Evolutionary conservation across 2,888 invertebrate genomes (phyloP), one percentile per base, ranked within the genome.

Genomic region (Amblyjoppa proteus): DNA sequence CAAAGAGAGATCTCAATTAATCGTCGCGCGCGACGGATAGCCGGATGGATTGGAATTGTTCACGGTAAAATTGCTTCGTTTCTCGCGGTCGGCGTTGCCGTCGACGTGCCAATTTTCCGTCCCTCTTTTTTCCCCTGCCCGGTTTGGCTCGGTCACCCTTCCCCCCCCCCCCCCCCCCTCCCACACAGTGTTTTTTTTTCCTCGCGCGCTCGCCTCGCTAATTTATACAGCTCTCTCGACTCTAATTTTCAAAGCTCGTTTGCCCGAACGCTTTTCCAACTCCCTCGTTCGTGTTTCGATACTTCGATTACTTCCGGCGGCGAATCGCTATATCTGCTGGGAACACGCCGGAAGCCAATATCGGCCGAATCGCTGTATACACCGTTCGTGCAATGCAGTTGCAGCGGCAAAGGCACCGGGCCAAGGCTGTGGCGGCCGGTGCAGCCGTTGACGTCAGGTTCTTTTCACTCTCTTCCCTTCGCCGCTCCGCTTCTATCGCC

Each of bases 371-470:
- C 51, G 41, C 20, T 68, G 51, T 68, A 34, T 20, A 81, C 16
- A 56, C 13, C 11, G 16, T 2, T 31, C 45, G 38, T 51, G 58
- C 41, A 75, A 64, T 66, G 74, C 79, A 85, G 83, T 71, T 68
- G 82, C 85, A 82, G 82, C 41, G 51, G 82, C 53, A 71, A 61
- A 83, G 85, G 83, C 85, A 83, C 16, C 80, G 85, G 80, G 85
- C 85, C 85, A 85, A 85, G 34, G 79, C 20, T 20, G 61, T 16
- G 81, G 58, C 73, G 66, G 66, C 82, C 25, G 68, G 66, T 76
- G 79, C 82, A 82, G 38, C 79, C 58, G 83, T 83, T 83, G 79
- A 83, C 85, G 85, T 80, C 80, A 80, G 13, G 71, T 76, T 83
- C 85, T 85, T 85, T 80, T 80, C 61, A 73, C 82, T 82, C 61